phyloP scores from a whole-genome alignment of 2,113 vertebrate genomes.

The Forbesichthys papilliferus region DNA sequence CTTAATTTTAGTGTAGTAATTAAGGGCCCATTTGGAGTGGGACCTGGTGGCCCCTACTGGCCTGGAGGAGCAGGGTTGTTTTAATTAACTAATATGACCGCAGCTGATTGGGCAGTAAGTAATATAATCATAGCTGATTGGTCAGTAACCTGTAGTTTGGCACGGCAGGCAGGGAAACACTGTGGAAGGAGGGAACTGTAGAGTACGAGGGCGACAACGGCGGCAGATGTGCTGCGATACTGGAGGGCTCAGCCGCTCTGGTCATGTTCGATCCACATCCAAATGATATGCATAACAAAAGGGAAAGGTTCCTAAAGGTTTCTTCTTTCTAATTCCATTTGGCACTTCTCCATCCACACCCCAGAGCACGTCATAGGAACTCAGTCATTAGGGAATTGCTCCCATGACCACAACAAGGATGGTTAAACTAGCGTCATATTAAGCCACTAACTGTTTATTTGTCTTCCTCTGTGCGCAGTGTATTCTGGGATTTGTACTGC shows the following conservation, averaged over 20 bases:
- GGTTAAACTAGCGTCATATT: neutral
- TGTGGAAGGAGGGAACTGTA: too few species aligned
- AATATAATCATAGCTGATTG: slow-evolving; percentile 71
- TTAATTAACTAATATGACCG: slow-evolving; percentile 72
- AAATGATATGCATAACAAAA: too few species aligned
- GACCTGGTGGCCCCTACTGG: slow-evolving; percentile 64
- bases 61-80: slow-evolving; percentile 64
- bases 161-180: slow-evolving; percentile 22
- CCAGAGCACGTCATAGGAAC: neutral
- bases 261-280: too few species aligned
- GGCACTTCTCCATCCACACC: neutral
- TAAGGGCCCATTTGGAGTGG: slow-evolving; percentile 72
- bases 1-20: slow-evolving; percentile 76
- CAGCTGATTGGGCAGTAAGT: slow-evolving; percentile 60
- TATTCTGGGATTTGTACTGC: slow-evolving; percentile 94
- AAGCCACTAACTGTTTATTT: slow-evolving; percentile 55
- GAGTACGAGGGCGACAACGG: too few species aligned
- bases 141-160: slow-evolving; percentile 62
- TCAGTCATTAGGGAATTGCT: slow-evolving; percentile 1
- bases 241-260: too few species aligned
- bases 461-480: slow-evolving; percentile 72
- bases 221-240: too few species aligned
- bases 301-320: too few species aligned
- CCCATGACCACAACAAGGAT: neutral
- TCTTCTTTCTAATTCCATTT: too few species aligned